Conservation (phyloP, 1,140 invertebrate genomes). For the Kradibia gibbosae region DNA sequence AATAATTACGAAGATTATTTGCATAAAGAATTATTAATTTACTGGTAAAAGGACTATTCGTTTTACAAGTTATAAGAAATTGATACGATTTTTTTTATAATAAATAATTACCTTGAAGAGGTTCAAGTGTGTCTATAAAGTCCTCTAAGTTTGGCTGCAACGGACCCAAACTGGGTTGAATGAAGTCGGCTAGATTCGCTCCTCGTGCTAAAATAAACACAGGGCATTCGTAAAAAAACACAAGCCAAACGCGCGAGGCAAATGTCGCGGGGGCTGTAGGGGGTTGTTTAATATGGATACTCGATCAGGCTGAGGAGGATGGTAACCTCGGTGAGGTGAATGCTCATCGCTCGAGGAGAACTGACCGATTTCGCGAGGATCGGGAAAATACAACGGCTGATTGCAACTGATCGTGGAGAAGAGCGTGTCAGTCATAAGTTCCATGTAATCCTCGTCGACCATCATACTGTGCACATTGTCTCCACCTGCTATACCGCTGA, state of each 20-base stretch:
- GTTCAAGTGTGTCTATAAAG: slow-evolving; percentile 92
- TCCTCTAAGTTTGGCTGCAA: slow-evolving; percentile 98
- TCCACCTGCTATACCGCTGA: slow-evolving; percentile 73
- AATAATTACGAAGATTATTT: too few species aligned
- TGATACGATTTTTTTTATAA: too few species aligned
- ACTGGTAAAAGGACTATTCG: too few species aligned
- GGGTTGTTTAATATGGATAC: too few species aligned
- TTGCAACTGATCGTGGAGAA: slow-evolving; percentile 90
- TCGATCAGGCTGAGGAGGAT: too few species aligned
- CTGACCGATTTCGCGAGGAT: slow-evolving; percentile 95
- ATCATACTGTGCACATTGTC: slow-evolving; percentile 81
- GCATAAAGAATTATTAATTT: too few species aligned
- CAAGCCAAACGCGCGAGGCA: too few species aligned
- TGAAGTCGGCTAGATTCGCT: slow-evolving; percentile 91
- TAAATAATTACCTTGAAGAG: slow-evolving; percentile 83
- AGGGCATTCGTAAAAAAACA: too few species aligned
- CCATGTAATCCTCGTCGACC: slow-evolving; percentile 91
- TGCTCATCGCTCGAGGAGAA: too few species aligned
- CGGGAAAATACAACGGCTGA: slow-evolving; percentile 96
- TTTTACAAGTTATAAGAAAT: too few species aligned
- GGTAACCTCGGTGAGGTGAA: too few species aligned
- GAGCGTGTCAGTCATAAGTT: slow-evolving; percentile 91
- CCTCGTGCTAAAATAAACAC: slow-evolving; percentile 74
- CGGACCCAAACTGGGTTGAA: slow-evolving; percentile 97
- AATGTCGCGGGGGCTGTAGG: too few species aligned